Base-by-base conservation (phyloP, 2,888 invertebrate species). In the Xylota segnis region DNA sequence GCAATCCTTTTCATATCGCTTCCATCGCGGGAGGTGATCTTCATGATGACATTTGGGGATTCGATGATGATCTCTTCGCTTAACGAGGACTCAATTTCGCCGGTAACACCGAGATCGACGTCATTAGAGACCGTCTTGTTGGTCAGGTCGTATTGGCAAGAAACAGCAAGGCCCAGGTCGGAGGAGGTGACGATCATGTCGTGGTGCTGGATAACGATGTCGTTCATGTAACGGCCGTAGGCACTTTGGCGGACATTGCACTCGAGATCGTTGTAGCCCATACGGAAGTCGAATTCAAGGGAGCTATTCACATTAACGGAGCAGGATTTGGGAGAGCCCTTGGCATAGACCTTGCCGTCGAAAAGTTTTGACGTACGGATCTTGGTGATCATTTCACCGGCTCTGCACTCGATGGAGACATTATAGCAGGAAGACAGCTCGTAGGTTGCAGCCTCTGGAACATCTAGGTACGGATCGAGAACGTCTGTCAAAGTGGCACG, bases 41-140 rank as follows among this genome's bases (percentile, higher is more conserved):
- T 96, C 98, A 98, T 98, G 50, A 97, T 96, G 83, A 98, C 98
- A 93, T 98, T 98, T 86, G 98, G 98, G 82, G 98, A 98, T 92
- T 97, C 98, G 87, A 98, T 98, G 90, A 96, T 96, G 87, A 97
- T 97, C 93, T 97, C 97, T 92, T 98, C 97, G 79, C 96, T 96
- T 83, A 98, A 94, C 63, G 96, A 96, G 68, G 96, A 96, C 90
- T 95, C 95, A 90, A 97, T 96, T 91, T 98, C 98, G 75, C 97
- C 97, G 88, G 96, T 96, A 72, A 98, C 97, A 88, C 97, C 97
- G 88, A 97, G 94, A 92, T 97, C 97, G 65, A 98, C 97, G 92
- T 97, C 97, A 92, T 98, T 98, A 78, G 97, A 96, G 50, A 98
- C 97, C 70, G 97, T 97, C 93, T 98, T 98, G 92, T 98, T 98